Base-by-base conservation (phyloP, 2,888 invertebrate genomes). In the Agelastica alni region DNA sequence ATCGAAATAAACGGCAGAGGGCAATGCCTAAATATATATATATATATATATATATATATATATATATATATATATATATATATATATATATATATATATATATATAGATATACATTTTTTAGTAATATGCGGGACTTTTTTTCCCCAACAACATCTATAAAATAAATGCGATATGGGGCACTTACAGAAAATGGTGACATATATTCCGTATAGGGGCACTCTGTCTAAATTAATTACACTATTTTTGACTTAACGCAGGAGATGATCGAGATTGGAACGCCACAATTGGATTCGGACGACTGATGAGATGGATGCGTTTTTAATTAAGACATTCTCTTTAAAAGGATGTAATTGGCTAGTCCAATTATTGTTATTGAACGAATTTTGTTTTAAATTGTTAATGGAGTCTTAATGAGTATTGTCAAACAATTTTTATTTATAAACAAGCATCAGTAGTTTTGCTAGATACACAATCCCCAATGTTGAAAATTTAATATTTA, bases 61-160 rank as follows among this genome's bases (percentile, higher is more conserved):
- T n/a, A n/a, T n/a, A n/a, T n/a, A n/a, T n/a, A n/a, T n/a, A n/a
- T n/a, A n/a, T n/a, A n/a, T n/a, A n/a, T n/a, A n/a, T n/a, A n/a
- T n/a, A n/a, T n/a, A n/a, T n/a, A n/a, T n/a, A n/a, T n/a, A n/a
- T n/a, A n/a, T n/a, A n/a, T n/a, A n/a, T n/a, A n/a, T n/a, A n/a
- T n/a, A n/a, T n/a, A 12, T 39, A 52, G 46, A 31, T 32, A 9
- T 12, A 4, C 9, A 53, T 52, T 63, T 57, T 63, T 56, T 54
- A 62, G 56, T 54, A 62, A 58, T 59, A 60, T 59, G 59, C 58
- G 58, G 59, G 59, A 51, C 42, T 41, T 28, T 44, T 49, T 52
- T 45, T 49, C 41, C n/a, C 44, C 43, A 28, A 42, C 44, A 51
- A 26, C n/a, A n/a, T 30, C 26, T 32, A 41, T 42, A 22, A 49